Percentiles rank a stretch among this genome's conserved stretches.
These are phyloP conservation scores for Macaca fascicularis DNA, from an alignment of 2,113 vertebrate genomes.

Conservation along the genomic window DNA sequence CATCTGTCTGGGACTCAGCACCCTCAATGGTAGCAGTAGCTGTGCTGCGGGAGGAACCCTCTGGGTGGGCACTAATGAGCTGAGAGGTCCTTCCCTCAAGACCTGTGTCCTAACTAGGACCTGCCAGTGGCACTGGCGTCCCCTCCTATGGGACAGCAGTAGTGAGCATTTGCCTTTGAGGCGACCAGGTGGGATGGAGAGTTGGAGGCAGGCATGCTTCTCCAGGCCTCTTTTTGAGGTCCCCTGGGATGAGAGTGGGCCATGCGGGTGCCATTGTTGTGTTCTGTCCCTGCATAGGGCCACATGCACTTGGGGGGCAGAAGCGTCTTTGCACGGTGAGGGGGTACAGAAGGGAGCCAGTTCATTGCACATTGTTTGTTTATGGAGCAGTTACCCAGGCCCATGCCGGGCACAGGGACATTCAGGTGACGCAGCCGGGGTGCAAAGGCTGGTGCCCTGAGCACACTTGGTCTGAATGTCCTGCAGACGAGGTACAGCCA, in stretches of 20 bases:
- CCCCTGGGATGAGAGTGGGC: no score
- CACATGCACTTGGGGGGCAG: accelerated
- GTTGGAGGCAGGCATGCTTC: accelerated
- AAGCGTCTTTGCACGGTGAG: accelerated
- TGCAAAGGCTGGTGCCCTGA: neutral
- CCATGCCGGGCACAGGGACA: neutral
- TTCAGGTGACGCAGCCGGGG: accelerated
- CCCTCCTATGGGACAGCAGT: accelerated
- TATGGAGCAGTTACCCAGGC: no score
- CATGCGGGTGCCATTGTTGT: no score
- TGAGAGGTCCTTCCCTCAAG: accelerated
- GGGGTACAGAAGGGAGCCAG: neutral
- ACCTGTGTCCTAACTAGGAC: neutral
- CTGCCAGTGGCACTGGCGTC: accelerated
- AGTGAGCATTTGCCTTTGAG: accelerated
- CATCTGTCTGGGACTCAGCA: neutral
- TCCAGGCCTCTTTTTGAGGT: accelerated
- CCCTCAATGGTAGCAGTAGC: accelerated
- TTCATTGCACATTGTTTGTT: no score
- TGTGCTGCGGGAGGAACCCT: accelerated
- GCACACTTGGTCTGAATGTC: neutral
- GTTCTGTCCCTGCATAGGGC: no score
- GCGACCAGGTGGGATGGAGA: neutral
- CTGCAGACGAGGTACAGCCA: accelerated
- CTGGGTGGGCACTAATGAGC: accelerated